Percentiles rank a stretch among this genome's conserved stretches.
phyloP scores from a whole-genome alignment of 37 sponge, comb jelly and placozoan genomes.

The Bolinopsis microptera region DNA sequence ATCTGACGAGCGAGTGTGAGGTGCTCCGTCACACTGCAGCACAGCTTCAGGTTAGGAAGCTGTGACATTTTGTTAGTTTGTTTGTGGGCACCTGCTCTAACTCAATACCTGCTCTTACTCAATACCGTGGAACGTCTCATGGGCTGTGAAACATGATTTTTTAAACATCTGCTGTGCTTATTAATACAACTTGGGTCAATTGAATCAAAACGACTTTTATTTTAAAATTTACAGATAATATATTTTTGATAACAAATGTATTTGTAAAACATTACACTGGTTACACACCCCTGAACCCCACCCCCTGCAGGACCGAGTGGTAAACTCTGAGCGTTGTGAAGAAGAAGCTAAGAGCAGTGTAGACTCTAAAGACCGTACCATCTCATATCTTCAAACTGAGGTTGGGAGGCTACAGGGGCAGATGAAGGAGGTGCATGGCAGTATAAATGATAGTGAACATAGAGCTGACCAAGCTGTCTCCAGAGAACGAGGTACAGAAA shows the following conservation, averaged over 20 bases:
- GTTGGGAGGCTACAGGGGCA: background rate
- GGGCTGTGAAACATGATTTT: too few species aligned
- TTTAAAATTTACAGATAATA: too few species aligned
- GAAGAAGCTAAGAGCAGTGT: constrained; percentile 16
- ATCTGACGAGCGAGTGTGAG: constrained; percentile 57
- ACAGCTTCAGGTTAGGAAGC: constrained; percentile 30
- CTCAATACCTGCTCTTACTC: too few species aligned
- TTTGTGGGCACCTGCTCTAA: background rate
- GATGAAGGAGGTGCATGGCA: background rate
- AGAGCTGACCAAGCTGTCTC: background rate
- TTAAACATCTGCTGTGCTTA: too few species aligned
- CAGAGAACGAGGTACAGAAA: constrained; percentile 59
- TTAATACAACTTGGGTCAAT: too few species aligned
- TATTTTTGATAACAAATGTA: too few species aligned
- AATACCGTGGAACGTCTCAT: too few species aligned
- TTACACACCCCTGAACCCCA: too few species aligned
- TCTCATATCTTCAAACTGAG: background rate
- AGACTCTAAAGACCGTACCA: background rate
- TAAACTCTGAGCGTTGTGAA: background rate
- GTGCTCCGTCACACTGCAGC: constrained; percentile 57
- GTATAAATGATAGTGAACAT: background rate
- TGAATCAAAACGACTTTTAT: too few species aligned
- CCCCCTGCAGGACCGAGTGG: constrained; percentile 17
- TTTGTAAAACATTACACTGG: too few species aligned
- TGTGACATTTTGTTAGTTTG: background rate